Base-by-base conservation (phyloP, 1,140 invertebrate genomes). In the Nasonia giraulti region DNA sequence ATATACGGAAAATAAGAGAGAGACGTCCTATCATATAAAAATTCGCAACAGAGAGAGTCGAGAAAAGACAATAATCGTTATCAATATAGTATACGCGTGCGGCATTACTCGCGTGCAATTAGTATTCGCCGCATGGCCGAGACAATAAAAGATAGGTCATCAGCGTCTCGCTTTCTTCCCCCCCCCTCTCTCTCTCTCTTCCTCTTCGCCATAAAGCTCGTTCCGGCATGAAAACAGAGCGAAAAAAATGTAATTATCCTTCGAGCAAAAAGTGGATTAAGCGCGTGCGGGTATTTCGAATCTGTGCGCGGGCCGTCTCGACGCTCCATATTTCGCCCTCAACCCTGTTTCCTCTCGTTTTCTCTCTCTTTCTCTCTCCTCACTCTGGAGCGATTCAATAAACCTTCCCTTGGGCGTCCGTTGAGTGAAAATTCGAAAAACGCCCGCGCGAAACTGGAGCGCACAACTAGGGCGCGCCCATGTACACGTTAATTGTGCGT, bases 341-440 rank as follows among this genome's bases (percentile, higher is more conserved):
- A 11, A 27, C 27, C 1, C 27, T 27, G 27, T 27, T 27, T 27
- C 27, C 27, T 27, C 27, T 27, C 27, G 27, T 27, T 12, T 8
- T 47, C 12, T 50, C 14, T 50, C 47, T 50, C 12, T 50, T 17
- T 50, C 14, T 50, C 47, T 50, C 47, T 11, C 47, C 27, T 0
- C 55, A 27, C 1, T 27, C n/a, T 50, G 0, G 62, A 20, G 78
- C 37, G 62, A 69, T 69, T 44, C 62, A 37, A 44, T 68, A 69
- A 69, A 80, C 31, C 62, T 23, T 7, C 55, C 55, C 55, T 37
- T 3, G 2, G 33, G 17, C 55, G 55, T 62, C 6, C 20, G 14
- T n/a, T 14, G 55, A 37, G 31, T 31, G 17, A 33, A 69, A 33
- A 69, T 80, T 80, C 78, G 78, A 80, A 69, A 40, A 69, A 80